Evolutionary conservation across 2,888 invertebrate species (phyloP), one percentile per base, ranked within the genome.

Genomic region (Lochmaea capreae): DNA sequence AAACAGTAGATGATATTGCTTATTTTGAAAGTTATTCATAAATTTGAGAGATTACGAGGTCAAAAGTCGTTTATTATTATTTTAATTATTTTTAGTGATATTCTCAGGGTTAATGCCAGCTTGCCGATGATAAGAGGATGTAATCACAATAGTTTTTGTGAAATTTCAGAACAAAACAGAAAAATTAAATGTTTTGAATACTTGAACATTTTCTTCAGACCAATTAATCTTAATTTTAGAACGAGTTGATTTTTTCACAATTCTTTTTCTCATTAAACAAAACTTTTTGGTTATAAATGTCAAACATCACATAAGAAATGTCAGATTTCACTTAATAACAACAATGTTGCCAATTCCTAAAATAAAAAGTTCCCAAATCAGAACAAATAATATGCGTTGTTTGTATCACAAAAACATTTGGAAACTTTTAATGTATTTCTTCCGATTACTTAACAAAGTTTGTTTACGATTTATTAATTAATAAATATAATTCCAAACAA

Each of bases 21-120:
- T 69, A 65, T 65, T 69, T 65, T 62, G 39, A 8, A 33, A 39
- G 39, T 39, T 39, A 62, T 62, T 62, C 9, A 62, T 62, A 14
- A 42, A 63, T 16, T 33, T 59, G n/a, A 11, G 18, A 10, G 62
- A 63, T 63, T 63, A 63, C n/a, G 43, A 43, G 62, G 62, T 63
- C 62, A 63, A 16, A 63, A 42, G 43, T 63, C 18, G 9, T 42
- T 39, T 62, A 62, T 62, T 62, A 14, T 52, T 52, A 52, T 52
- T 52, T 54, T 54, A 16, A 18, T 10, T 54, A 16, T 16, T 54
- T 54, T 10, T 9, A 10, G 6, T 16, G 54, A 54, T 54, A 16
- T 16, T 10, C 10, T 16, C 54, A 54, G 16, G 54, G 54, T 54
- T 54, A 54, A 54, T 54, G 54, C 10, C 54, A 54, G 18, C 16